Evolutionary conservation across 2,797 vertebrate genomes (phyloP).

Genomic region (Leptodactylus fallax): DNA sequence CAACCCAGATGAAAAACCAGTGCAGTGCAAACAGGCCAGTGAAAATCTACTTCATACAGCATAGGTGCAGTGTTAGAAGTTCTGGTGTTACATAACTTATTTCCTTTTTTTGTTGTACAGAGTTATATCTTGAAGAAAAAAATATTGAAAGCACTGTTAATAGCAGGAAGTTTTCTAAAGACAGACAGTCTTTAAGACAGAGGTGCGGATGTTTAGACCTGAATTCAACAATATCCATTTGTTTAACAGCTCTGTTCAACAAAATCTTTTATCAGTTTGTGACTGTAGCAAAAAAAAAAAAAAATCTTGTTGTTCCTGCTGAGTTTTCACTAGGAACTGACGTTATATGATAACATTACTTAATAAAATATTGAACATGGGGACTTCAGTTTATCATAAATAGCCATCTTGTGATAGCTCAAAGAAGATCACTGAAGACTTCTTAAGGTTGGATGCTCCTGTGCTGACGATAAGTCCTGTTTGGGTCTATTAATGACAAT

Average conservation of each 20-base stretch:
- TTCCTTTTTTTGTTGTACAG: background rate
- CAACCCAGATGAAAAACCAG: background rate
- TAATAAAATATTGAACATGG: background rate
- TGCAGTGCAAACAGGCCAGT: background rate
- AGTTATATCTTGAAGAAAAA: background rate
- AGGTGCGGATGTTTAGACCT: conserved; percentile 1
- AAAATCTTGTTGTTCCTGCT: background rate
- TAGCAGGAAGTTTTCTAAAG: background rate
- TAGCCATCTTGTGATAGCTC: background rate
- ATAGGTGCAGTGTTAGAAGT: background rate
- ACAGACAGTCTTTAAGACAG: background rate
- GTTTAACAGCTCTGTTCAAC: background rate
- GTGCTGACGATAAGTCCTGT: background rate
- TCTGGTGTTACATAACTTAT: background rate
- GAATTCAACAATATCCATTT: background rate
- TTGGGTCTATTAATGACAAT: background rate
- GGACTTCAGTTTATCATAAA: background rate
- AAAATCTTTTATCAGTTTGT: background rate
- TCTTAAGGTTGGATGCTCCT: background rate
- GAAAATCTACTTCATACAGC: background rate
- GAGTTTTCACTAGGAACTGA: background rate
- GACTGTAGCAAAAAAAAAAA: background rate
- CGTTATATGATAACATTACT: background rate
- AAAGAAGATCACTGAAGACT: background rate
- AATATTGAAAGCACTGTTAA: conserved; percentile 3